Evolutionary conservation across 1,140 invertebrate species (phyloP), one percentile per base, ranked within the genome.

Genomic region (Sarcophaga bullata): DNA sequence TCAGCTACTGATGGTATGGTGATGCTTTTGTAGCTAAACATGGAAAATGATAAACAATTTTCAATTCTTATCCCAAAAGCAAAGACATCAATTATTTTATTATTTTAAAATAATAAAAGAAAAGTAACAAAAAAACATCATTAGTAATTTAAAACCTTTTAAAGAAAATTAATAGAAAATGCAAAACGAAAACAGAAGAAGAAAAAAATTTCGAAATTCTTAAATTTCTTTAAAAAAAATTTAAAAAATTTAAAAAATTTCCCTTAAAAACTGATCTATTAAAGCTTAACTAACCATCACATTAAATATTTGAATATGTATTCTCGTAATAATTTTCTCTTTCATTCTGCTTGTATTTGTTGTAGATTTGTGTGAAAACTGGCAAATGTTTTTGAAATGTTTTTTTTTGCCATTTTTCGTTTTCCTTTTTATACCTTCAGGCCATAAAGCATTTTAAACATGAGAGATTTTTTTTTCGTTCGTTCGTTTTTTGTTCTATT

Each of bases 81-180:
- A 75, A 48, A 76, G 73, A 48, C 46, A 76, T 76, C 73, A 76
- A 76, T 76, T 76, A 76, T 68, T 68, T 68, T 4, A 76, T 68
- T 68, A 25, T 4, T 37, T 37, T 37, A 1, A 37, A 37, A 37
- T 37, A 37, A 37, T 37, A 37, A 37, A 37, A 37, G 1, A 37
- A 37, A 37, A 37, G 25, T 4, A 37, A 37, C 25, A 37, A 37
- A 7, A 37, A 37, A 7, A 68, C n/a, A 19, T 19, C 62, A 25
- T 68, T 68, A 68, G 62, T 68, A 17, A 68, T 25, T 68, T 68
- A 68, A 68, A 17, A 19, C 62, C 17, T 68, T 19, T 68, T 7
- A 37, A 37, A 68, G 0, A 19, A 0, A 58, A 58, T 5, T 58
- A 58, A 15, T 58, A 58, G 54, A 58, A 58, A 58, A 58, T n/a